A percentile compares a stretch with the other conserved stretches of the same genome.
Evolutionary conservation across 2,888 invertebrate genomes (phyloP).

Genomic region (Hemaris fuciformis): DNA sequence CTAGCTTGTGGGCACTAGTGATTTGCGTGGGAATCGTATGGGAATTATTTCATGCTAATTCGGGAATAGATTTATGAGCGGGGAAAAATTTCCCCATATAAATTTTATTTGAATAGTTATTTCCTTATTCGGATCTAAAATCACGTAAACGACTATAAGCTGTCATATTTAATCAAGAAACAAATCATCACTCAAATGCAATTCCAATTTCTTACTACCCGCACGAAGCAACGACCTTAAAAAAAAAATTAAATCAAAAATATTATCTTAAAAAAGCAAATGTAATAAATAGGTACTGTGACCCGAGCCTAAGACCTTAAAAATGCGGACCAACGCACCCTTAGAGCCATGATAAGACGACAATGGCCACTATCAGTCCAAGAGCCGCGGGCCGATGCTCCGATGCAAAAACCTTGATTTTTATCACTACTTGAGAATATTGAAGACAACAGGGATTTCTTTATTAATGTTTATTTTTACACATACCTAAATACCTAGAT

Average conservation of each 20-base stretch:
- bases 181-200: too few species aligned
- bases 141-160: too few species aligned
- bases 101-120: too few species aligned
- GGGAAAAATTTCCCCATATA: too few species aligned
- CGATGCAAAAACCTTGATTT: conserved; percentile 39
- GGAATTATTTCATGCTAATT: too few species aligned
- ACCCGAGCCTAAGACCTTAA: conserved; percentile 42
- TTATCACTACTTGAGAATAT: conserved; percentile 22
- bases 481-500: too few species aligned
- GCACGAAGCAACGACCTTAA: too few species aligned
- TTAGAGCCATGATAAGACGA: conserved; percentile 66
- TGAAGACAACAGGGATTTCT: neutral
- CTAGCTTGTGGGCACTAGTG: neutral
- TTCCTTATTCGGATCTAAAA: too few species aligned
- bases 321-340: conserved; percentile 65
- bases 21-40: conserved; percentile 7
- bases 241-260: neutral
- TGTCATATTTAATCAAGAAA: too few species aligned
- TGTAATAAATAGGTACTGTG: conserved; percentile 29
- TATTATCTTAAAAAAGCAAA: conserved; percentile 38
- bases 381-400: conserved; percentile 29
- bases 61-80: too few species aligned
- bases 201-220: too few species aligned
- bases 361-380: conserved; percentile 58
- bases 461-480: neutral